Percentiles rank a stretch among this genome's conserved stretches.
Conservation (phyloP, 1,140 invertebrate species). For the Bombus turneri region DNA sequence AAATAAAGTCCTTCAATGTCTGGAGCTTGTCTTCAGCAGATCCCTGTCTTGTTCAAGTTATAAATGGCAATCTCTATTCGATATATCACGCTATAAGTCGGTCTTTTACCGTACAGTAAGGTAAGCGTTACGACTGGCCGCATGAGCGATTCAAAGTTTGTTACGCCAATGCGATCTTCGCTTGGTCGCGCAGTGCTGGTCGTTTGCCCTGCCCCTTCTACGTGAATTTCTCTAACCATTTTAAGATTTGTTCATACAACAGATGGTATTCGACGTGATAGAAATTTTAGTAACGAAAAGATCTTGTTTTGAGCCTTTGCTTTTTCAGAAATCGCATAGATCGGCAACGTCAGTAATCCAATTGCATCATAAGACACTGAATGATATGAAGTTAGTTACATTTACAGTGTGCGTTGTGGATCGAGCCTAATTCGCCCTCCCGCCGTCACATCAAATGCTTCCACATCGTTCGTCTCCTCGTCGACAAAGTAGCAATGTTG, state of each 20-base stretch:
- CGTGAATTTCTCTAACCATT: conserved; percentile 1
- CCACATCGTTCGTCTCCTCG: conserved; percentile 48
- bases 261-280: no score
- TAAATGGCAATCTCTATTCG: conserved; percentile 24
- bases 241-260: conserved; percentile 35
- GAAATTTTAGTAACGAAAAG: neutral
- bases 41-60: conserved; percentile 37
- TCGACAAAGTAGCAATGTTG: conserved; percentile 66
- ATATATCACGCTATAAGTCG: conserved; percentile 12
- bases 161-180: conserved; percentile 45
- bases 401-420: neutral
- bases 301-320: no score
- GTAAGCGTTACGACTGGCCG: neutral
- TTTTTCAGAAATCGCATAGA: neutral
- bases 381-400: no score
- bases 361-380: no score
- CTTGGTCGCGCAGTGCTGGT: neutral
- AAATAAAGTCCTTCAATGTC: conserved; percentile 13
- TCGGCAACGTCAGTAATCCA: no score
- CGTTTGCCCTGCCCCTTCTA: conserved; percentile 10
- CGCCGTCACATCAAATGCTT: conserved; percentile 31
- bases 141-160: no score
- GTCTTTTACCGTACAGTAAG: neutral
- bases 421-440: conserved; percentile 22
- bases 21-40: conserved; percentile 20